A percentile compares a stretch with the other conserved stretches of the same genome.
Evolutionary conservation across 2,797 vertebrate genomes (phyloP).

Genomic region (Gymnothorax reevesii): DNA sequence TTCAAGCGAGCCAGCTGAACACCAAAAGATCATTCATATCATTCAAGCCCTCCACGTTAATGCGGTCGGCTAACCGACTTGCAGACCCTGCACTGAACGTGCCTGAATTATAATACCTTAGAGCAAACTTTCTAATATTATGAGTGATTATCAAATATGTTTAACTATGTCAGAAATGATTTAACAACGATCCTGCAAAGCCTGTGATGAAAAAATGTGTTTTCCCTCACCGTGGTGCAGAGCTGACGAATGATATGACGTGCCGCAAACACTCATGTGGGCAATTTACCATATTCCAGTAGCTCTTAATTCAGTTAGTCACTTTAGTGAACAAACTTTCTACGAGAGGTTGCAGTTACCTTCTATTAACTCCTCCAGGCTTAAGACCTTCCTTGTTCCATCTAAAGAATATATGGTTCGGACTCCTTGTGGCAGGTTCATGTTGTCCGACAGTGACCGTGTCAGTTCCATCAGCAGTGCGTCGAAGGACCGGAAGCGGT

Average conservation of each 20-base stretch:
- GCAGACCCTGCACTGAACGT: not conserved
- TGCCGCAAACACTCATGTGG: not conserved
- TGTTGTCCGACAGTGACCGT: slow-evolving; percentile 86
- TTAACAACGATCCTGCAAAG: not conserved
- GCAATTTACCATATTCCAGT: not conserved
- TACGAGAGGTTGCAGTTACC: slow-evolving; percentile 66
- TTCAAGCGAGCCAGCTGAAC: not conserved
- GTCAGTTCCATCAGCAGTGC: slow-evolving; percentile 91
- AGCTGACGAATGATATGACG: not conserved
- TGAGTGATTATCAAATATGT: not conserved
- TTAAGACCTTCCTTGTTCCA: slow-evolving; percentile 84
- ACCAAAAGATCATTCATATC: not conserved
- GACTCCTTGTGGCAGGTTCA: slow-evolving; percentile 93
- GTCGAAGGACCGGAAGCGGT: slow-evolving; percentile 91
- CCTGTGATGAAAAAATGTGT: not conserved
- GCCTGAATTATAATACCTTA: not conserved
- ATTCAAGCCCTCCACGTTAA: not conserved
- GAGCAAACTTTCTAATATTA: not conserved
- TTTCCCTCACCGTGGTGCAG: not conserved
- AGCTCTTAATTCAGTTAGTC: not conserved
- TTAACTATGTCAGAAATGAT: not conserved
- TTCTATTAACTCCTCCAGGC: slow-evolving; percentile 90
- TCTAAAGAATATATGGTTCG: slow-evolving; percentile 90
- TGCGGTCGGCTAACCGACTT: not conserved
- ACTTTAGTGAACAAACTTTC: not conserved